Conservation (phyloP, 1,140 invertebrate genomes). For the Neodiprion fabricii region DNA sequence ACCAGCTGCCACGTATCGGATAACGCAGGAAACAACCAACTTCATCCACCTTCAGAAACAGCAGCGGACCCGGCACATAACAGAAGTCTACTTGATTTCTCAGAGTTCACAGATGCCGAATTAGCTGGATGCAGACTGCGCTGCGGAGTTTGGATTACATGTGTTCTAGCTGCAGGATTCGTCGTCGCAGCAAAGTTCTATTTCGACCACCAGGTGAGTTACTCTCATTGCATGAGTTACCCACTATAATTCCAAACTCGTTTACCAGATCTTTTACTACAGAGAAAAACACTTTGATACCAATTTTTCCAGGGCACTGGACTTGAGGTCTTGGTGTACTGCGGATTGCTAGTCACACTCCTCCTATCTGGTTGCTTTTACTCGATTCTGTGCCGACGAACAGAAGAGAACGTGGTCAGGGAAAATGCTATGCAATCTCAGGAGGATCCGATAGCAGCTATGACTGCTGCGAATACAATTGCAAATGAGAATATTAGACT, state of each 20-base stretch:
- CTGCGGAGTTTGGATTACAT: conserved; percentile 72
- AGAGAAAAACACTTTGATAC: conserved; percentile 1
- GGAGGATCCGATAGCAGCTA: conserved; percentile 35
- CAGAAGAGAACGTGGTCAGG: conserved; percentile 35
- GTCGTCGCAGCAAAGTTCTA: conserved; percentile 73
- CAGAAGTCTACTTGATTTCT: conserved; percentile 48
- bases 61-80: conserved; percentile 37
- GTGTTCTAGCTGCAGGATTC: conserved; percentile 69
- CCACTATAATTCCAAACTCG: conserved; percentile 13
- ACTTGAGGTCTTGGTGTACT: conserved; percentile 70
- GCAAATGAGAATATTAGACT: neutral
- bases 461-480: conserved; percentile 27
- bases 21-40: conserved; percentile 45
- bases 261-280: neutral
- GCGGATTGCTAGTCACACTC: conserved; percentile 68
- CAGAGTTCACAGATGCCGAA: conserved; percentile 48
- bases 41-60: conserved; percentile 34
- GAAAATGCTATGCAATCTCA: conserved; percentile 31
- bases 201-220: conserved; percentile 68
- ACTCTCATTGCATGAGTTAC: conserved; percentile 4
- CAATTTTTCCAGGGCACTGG: conserved; percentile 57
- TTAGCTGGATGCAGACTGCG: conserved; percentile 46
- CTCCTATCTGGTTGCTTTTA: conserved; percentile 66
- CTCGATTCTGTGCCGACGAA: conserved; percentile 46
- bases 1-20: conserved; percentile 22